Percentiles rank a stretch among this genome's conserved stretches.
These are phyloP conservation scores for Raphicerus campestris DNA, from an alignment of 2,113 vertebrate genomes.

Conservation along the genomic window DNA sequence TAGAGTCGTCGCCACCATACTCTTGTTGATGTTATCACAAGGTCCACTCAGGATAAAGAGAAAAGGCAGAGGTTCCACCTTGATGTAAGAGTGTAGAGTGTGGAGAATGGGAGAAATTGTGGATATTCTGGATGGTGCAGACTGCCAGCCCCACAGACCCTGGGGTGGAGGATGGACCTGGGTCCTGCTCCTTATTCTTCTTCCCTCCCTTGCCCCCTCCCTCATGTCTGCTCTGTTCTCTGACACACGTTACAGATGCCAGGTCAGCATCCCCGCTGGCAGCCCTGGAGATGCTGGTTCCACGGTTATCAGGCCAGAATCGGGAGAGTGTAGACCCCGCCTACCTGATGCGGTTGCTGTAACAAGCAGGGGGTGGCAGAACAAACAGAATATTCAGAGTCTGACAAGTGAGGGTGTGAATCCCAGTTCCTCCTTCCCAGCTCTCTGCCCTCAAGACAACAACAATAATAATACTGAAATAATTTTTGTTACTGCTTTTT, in stretches of 20 bases:
- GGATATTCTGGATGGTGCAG: fast-evolving
- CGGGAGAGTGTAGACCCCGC: fast-evolving
- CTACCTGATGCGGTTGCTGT: fast-evolving
- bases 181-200: neutral
- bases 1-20: too few species aligned
- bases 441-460: neutral
- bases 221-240: neutral
- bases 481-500: neutral
- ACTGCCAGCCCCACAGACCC: fast-evolving
- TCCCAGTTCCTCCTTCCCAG: neutral
- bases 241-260: neutral
- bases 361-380: too few species aligned
- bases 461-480: neutral
- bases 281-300: too few species aligned
- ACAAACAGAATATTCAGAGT: neutral
- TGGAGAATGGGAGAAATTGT: neutral
- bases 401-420: neutral
- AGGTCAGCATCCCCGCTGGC: neutral
- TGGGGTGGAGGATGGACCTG: too few species aligned
- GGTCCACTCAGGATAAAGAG: neutral
- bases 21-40: neutral
- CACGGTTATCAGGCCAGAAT: neutral
- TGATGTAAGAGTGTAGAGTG: neutral
- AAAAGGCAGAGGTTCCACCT: neutral
- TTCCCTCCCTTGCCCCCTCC: neutral